Conservation (phyloP, 2,888 invertebrate species). For the Synanthedon formicaeformis region DNA sequence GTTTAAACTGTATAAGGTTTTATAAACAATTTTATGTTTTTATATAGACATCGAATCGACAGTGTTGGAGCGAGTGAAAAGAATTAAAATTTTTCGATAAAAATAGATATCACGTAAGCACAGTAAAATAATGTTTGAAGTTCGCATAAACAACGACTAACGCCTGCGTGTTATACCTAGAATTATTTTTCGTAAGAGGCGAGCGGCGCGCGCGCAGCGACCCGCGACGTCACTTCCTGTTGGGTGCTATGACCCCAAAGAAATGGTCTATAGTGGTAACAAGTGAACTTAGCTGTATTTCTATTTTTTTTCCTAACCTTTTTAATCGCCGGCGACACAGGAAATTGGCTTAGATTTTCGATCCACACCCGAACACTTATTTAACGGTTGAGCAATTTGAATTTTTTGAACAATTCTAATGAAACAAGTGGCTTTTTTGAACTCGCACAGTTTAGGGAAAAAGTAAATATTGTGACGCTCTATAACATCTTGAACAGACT, state of each 20-base stretch:
- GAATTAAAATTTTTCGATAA: too few species aligned
- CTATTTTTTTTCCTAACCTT: slow-evolving; percentile 37
- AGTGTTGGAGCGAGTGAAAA: too few species aligned
- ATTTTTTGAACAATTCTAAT: background rate
- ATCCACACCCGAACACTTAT: slow-evolving; percentile 34
- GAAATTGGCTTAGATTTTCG: slow-evolving; percentile 52
- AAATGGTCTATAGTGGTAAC: slow-evolving; percentile 44
- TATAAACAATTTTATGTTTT: too few species aligned
- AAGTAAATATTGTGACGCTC: too few species aligned
- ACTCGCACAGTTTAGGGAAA: too few species aligned
- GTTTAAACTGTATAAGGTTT: background rate
- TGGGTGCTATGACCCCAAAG: slow-evolving; percentile 69
- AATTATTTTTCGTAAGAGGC: slow-evolving; percentile 63
- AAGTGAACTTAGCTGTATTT: slow-evolving; percentile 24
- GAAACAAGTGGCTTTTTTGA: too few species aligned
- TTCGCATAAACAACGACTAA: slow-evolving; percentile 25
- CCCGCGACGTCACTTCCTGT: slow-evolving; percentile 63
- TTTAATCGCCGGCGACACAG: slow-evolving; percentile 52
- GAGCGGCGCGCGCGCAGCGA: slow-evolving; percentile 47
- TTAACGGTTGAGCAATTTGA: slow-evolving; percentile 39
- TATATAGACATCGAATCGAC: too few species aligned
- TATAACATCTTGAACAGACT: too few species aligned
- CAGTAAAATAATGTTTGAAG: slow-evolving; percentile 11
- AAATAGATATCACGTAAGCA: slow-evolving; percentile 10
- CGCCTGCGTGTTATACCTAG: slow-evolving; percentile 50